Percentiles rank a stretch among this genome's conserved stretches.
Evolutionary conservation across 2,888 invertebrate genomes (phyloP).

Genomic region (Sarcophaga carnaria): DNA sequence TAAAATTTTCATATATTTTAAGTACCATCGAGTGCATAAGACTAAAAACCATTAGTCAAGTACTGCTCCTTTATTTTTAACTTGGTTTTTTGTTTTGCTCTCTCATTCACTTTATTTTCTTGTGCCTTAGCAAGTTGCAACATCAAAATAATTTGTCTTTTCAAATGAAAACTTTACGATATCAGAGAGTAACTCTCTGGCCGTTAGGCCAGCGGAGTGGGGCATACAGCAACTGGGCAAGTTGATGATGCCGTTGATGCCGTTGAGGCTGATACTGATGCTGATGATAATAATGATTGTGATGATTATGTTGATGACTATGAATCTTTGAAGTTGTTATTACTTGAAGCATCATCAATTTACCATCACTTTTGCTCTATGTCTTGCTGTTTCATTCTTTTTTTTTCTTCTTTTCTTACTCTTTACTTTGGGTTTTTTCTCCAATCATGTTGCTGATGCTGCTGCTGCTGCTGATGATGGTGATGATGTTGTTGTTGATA

Average conservation of each 20-base stretch:
- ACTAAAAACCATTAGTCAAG: constrained; percentile 43
- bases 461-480: constrained; percentile 5
- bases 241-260: background rate
- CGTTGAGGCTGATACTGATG: background rate
- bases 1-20: no score
- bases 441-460: constrained; percentile 11
- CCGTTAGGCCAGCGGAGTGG: background rate
- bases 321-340: constrained; percentile 69
- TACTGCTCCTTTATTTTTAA: background rate
- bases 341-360: constrained; percentile 70
- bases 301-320: constrained; percentile 61
- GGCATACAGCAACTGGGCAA: background rate
- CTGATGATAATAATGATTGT: background rate
- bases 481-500: constrained; percentile 24
- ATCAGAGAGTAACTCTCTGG: background rate
- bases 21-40: constrained; percentile 18
- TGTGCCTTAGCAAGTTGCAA: constrained; percentile 2
- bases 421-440: constrained; percentile 26
- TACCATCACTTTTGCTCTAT: constrained; percentile 35
- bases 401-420: constrained; percentile 9
- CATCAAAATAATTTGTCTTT: constrained; percentile 57
- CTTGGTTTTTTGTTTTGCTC: constrained; percentile 7
- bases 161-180: constrained; percentile 38
- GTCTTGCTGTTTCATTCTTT: background rate
- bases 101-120: no score